phyloP scores from a whole-genome alignment of 2,113 vertebrate genomes.

The Anarrhichthys ocellatus region DNA sequence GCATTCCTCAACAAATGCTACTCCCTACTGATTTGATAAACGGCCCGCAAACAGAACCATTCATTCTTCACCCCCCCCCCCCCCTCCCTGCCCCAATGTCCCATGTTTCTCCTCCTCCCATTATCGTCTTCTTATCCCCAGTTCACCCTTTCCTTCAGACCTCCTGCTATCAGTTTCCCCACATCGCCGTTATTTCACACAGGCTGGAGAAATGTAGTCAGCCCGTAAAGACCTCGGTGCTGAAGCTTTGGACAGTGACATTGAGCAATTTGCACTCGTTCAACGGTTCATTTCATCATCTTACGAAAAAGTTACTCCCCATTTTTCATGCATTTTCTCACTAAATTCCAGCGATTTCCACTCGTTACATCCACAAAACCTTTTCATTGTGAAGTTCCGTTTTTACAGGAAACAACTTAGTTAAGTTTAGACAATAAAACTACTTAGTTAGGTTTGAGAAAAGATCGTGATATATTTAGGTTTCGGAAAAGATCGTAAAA shows the following conservation, averaged over 20 bases:
- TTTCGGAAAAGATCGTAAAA: no score
- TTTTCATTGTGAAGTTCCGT: no score
- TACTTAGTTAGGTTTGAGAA: no score
- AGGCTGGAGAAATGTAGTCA: background rate
- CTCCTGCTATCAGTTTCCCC: conserved; percentile 5
- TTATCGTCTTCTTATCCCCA: conserved; percentile 29
- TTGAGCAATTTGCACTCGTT: conserved; percentile 33
- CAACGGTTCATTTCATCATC: no score
- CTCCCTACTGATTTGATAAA: conserved; percentile 73
- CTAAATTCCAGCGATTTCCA: no score
- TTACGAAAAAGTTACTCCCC: no score
- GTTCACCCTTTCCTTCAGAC: conserved; percentile 27
- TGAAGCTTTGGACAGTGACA: conserved; percentile 34
- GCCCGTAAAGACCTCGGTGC: background rate
- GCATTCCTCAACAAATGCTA: conserved; percentile 68
- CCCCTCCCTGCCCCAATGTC: conserved; percentile 30
- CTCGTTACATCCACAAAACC: no score
- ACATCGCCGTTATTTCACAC: background rate
- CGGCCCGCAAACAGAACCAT: conserved; percentile 57
- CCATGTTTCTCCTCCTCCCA: conserved; percentile 17
- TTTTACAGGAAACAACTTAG: no score
- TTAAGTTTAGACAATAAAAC: no score
- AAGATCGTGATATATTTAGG: no score
- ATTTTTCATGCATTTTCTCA: no score
- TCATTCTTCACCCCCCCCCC: conserved; percentile 51